Evolutionary conservation across 1,140 invertebrate species (phyloP), one percentile per base, ranked within the genome.

Genomic region (Anoplophora glabripennis): DNA sequence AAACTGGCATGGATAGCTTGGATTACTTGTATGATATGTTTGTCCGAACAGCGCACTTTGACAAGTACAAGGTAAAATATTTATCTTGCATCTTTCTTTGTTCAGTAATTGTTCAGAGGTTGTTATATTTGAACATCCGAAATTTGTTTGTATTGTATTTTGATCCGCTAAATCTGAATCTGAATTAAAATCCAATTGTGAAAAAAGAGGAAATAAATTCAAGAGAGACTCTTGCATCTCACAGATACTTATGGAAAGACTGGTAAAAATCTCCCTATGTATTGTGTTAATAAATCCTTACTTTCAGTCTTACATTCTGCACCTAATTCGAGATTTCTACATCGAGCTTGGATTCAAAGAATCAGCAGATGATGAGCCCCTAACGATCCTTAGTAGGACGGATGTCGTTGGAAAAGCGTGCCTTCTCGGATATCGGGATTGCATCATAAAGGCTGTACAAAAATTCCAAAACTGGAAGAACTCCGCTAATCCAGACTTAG

Each of bases 1-100:
- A 87, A 72, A 80, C 89, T 5, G 89, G 88, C 1, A 76, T 89
- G 7, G 82, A 77, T 4, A 84, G 83, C 15, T 79, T 92, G 36
- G 80, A 82, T 7, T 91, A 88, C 67, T 79, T 92, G 34, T 82
- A 89, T 56, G 80, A 79, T 0, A 91, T 92, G 88, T 78, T 92
- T 12, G 80, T 84, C 4, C 86, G 86, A 62, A 86, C 82, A 35
- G 81, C 82, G 0, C 81, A 85, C 58, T 92, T 89, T 76, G 83
- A 90, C 67, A 80, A 85, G 63, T 89, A 89, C 57, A 88, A 89
- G 79, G 89, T 89, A 77, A 70, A 72, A 58, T 41, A 48, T 14
- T 37, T 57, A 54, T 33, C 9, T 38, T 47, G 33, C 7, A 54
- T 37, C 28, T 21, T n/a, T 55, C 44, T 42, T 3, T 3, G 14